These are phyloP conservation scores for Lucilia cuprina DNA, from an alignment of 1,140 invertebrate species.

Conservation along the genomic window DNA sequence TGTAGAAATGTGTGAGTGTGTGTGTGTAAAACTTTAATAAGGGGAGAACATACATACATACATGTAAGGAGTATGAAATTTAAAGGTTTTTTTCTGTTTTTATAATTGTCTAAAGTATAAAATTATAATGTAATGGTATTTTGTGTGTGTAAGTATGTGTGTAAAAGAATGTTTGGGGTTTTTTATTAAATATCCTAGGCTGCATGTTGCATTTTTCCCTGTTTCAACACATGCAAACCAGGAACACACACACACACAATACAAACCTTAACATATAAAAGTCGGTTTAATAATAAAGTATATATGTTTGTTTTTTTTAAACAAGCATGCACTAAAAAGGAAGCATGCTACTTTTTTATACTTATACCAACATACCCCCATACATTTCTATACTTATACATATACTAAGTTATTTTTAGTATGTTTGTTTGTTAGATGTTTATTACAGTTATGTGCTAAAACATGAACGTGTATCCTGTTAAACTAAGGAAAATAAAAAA, in stretches of 20 bases:
- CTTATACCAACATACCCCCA: too few relatives aligned
- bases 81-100: neutral
- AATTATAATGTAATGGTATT: neutral
- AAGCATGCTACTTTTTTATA: neutral
- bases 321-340: neutral
- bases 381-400: too few relatives aligned
- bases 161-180: neutral
- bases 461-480: conserved; percentile 22
- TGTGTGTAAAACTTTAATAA: neutral
- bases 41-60: too few relatives aligned
- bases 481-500: conserved; percentile 1
- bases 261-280: too few relatives aligned
- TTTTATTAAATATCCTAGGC: neutral
- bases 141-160: neutral
- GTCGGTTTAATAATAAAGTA: too few relatives aligned
- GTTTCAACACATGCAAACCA: neutral
- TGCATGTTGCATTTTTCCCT: neutral
- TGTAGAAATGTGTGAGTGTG: neutral
- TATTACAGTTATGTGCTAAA: conserved; percentile 2
- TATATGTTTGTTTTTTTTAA: too few relatives aligned
- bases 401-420: too few relatives aligned
- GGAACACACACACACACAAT: neutral
- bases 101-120: neutral
- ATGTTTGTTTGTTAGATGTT: too few relatives aligned
- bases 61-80: too few relatives aligned